Evolutionary conservation across 2,797 vertebrate species (phyloP).

Genomic region (Meda fulgida): DNA sequence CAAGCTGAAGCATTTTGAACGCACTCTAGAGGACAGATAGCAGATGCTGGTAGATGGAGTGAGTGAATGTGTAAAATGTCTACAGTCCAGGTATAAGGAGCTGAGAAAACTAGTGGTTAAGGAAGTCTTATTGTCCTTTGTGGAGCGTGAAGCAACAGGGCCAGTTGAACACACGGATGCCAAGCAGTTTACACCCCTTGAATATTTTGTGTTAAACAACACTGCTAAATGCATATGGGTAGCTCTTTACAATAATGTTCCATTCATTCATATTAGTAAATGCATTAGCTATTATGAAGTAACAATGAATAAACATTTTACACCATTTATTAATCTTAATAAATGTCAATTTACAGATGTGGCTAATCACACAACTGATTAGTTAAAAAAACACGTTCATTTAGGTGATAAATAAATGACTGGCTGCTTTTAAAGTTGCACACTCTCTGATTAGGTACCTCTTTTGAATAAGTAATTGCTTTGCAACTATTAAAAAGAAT

Average conservation of each 20-base stretch:
- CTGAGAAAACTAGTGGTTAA: neutral
- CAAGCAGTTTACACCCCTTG: neutral
- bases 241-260: neutral
- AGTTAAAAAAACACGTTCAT: neutral
- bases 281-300: neutral
- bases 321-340: neutral
- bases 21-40: slow-evolving; percentile 36
- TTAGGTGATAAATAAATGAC: neutral
- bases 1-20: slow-evolving; percentile 44
- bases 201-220: neutral
- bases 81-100: neutral
- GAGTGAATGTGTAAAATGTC: slow-evolving; percentile 10
- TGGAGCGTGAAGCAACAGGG: neutral
- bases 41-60: slow-evolving; percentile 10
- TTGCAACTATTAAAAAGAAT: neutral
- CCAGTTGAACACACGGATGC: neutral
- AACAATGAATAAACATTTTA: neutral
- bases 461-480: neutral
- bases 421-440: neutral
- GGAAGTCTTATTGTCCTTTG: neutral
- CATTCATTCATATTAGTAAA: neutral
- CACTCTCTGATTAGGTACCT: neutral
- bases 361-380: neutral
- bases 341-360: neutral
- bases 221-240: neutral